Evolutionary conservation across 2,113 vertebrate genomes (phyloP).

Genomic region (Merops nubicus): DNA sequence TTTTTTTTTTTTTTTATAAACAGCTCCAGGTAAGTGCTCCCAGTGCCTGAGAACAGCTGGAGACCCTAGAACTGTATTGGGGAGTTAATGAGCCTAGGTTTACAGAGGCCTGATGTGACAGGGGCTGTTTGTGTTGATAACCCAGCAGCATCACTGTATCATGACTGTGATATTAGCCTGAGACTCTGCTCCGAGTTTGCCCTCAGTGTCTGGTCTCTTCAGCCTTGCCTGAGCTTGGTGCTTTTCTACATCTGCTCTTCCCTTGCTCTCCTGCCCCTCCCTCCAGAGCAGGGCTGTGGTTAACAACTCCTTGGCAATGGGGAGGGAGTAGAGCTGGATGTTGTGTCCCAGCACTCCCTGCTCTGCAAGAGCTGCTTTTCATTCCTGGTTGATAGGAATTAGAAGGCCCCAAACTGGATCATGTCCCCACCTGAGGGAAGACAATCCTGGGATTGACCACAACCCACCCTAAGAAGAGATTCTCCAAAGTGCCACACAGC

Average conservation of each 20-base stretch:
- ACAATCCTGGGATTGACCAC: background rate
- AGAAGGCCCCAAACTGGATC: fast-evolving
- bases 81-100: background rate
- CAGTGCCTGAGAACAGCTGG: background rate
- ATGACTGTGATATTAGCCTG: background rate
- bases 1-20: background rate
- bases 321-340: background rate
- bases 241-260: background rate
- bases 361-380: background rate
- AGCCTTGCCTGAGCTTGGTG: background rate
- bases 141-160: background rate
- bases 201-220: background rate
- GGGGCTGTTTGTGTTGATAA: background rate
- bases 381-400: background rate
- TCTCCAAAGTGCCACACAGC: background rate
- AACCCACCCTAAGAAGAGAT: background rate
- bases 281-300: background rate
- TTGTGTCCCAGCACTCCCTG: background rate
- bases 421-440: background rate
- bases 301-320: background rate
- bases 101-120: background rate
- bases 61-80: background rate
- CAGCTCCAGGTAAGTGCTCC: background rate
- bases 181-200: background rate
- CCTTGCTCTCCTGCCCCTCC: background rate